Base-by-base conservation (phyloP, 2,888 invertebrate species). In the Anthophora plumipes region DNA sequence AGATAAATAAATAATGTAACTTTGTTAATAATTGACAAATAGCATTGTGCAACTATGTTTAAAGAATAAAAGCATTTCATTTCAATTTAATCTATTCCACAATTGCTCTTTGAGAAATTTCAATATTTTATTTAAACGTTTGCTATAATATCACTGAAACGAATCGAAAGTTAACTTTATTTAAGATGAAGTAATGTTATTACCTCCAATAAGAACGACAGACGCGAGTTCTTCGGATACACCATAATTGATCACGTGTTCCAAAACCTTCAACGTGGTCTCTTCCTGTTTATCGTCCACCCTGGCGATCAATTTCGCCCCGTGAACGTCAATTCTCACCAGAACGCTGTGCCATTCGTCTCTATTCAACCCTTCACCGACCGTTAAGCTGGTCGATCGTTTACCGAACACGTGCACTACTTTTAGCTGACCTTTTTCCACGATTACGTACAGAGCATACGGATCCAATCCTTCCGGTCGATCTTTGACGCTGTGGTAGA, bases 401-500 rank as follows among this genome's bases (percentile, higher is more conserved):
- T 98, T 97, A 5, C 98, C 98, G 92, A 98, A 98, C 39, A 98
- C 97, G 92, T 98, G 98, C 11, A 98, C 98, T 73, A 98, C 97
- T 95, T 98, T 98, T 22, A 98, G 94, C 94, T 98, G 97, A 22
- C 98, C 98, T 92, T 98, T 98, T 92, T 98, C 98, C 31, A 98
- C 97, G 90, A 98, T 98, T 50, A 98, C 97, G 92, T 98, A 98
- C 25, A 98, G 94, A 61, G 98, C 98, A 91, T 98, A 98, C 0
- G 98, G 97, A 89, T 97, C 97, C 92, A 98, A 95, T 79, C 96
- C 96, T 69, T 96, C 96, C 8, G 97, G 97, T 9, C 94, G 92
- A 92, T 97, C 97, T 93, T 97, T 97, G 37, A 98, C 97, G 91
- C 98, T 98, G 93, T 98, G 98, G 92, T 98, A 98, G 14, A 98